Evolutionary conservation across 2,113 vertebrate species (phyloP).

Genomic region (Nerophis ophidion): DNA sequence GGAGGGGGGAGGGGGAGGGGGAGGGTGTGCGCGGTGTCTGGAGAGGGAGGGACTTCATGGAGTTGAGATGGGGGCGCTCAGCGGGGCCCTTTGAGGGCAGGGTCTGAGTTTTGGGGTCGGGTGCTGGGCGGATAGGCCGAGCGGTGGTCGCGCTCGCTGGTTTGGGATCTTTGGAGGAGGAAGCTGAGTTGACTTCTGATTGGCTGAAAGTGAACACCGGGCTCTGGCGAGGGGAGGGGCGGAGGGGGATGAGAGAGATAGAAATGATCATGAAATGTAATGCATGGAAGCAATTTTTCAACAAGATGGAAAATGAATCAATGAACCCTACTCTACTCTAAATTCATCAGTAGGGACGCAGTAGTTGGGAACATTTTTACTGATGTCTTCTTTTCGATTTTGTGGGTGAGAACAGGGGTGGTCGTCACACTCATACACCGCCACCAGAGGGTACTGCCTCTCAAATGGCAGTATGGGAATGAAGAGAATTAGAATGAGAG

Average conservation of each 20-base stretch:
- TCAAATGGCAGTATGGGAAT: too few species aligned
- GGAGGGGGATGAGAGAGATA: slow-evolving; percentile 53
- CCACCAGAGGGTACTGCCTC: too few species aligned
- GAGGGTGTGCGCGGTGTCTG: slow-evolving; percentile 71
- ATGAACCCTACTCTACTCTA: neutral
- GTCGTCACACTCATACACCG: too few species aligned
- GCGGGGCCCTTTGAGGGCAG: slow-evolving; percentile 79
- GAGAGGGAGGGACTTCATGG: slow-evolving; percentile 80
- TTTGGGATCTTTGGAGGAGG: slow-evolving; percentile 72
- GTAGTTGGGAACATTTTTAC: too few species aligned
- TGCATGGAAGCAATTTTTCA: slow-evolving; percentile 43
- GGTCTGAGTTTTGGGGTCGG: slow-evolving; percentile 85
- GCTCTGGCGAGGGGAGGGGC: slow-evolving; percentile 74
- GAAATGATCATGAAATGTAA: slow-evolving; percentile 70
- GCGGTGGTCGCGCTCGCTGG: slow-evolving; percentile 60
- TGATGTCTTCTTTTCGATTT: too few species aligned
- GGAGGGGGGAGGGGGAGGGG: slow-evolving; percentile 68
- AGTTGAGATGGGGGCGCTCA: slow-evolving; percentile 77
- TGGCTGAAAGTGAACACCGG: slow-evolving; percentile 88
- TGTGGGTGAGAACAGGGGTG: too few species aligned
- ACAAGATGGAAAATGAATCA: slow-evolving; percentile 10
- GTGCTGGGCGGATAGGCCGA: slow-evolving; percentile 64
- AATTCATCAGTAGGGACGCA: too few species aligned
- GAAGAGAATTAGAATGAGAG: too few species aligned
- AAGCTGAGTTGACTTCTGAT: slow-evolving; percentile 66